Evolutionary conservation across 2,797 vertebrate genomes (phyloP).

Genomic region (Gephyroberyx darwinii): DNA sequence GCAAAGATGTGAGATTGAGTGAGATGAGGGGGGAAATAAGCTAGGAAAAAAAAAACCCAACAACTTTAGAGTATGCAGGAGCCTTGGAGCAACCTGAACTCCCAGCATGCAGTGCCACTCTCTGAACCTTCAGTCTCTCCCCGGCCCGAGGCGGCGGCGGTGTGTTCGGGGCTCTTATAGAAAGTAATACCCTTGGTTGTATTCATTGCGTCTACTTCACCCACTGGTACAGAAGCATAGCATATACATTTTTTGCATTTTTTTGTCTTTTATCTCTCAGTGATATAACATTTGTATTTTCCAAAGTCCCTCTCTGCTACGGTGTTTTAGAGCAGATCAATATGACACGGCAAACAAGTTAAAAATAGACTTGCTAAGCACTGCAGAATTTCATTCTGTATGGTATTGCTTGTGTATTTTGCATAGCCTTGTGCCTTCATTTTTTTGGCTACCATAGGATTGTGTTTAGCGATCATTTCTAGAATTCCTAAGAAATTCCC

Average conservation of each 20-base stretch:
- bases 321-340: too few species aligned
- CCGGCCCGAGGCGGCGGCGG: constrained; percentile 11
- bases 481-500: constrained; percentile 25
- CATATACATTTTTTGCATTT: too few species aligned
- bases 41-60: constrained; percentile 15
- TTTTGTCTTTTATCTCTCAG: too few species aligned
- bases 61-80: constrained; percentile 30
- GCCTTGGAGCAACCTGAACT: constrained; percentile 32
- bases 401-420: constrained; percentile 31
- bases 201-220: constrained; percentile 18
- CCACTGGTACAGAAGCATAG: constrained; percentile 23
- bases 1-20: constrained; percentile 27
- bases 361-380: constrained; percentile 8
- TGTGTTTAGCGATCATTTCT: constrained; percentile 22
- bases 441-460: constrained; percentile 11
- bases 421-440: constrained; percentile 28
- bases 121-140: constrained; percentile 5
- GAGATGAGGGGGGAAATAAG: not conserved
- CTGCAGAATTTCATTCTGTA: constrained; percentile 36
- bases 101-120: constrained; percentile 20
- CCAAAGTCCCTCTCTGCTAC: too few species aligned
- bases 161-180: constrained; percentile 25
- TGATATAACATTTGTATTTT: too few species aligned
- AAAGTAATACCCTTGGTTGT: constrained; percentile 45
- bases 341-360: too few species aligned